Evolutionary conservation across 2,797 vertebrate genomes (phyloP).

Genomic region (Periophthalmus magnuspinnatus): DNA sequence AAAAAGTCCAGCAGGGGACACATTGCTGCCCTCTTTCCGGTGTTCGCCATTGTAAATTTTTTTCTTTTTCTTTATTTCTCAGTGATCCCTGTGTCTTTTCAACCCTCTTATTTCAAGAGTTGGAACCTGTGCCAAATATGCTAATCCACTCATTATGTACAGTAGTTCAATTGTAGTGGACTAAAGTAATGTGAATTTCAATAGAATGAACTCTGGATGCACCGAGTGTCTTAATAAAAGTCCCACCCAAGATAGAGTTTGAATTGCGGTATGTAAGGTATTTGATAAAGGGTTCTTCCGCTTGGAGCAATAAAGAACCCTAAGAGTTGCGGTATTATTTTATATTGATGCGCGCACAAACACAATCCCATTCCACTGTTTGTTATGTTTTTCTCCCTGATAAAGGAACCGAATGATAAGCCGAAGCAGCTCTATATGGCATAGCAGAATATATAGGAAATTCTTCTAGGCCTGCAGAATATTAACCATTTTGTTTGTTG

Average conservation of each 20-base stretch:
- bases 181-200: constrained; percentile 40
- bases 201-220: constrained; percentile 49
- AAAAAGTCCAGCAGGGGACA: constrained; percentile 46
- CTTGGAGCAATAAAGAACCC: constrained; percentile 19
- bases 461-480: constrained; percentile 27
- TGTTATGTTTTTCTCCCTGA: constrained; percentile 36
- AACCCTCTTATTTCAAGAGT: constrained; percentile 51
- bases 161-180: constrained; percentile 45
- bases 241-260: constrained; percentile 12
- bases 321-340: not conserved
- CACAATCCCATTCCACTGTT: constrained; percentile 7
- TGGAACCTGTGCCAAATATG: constrained; percentile 59
- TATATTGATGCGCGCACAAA: constrained; percentile 9
- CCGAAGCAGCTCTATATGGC: constrained; percentile 35
- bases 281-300: constrained; percentile 43
- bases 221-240: constrained; percentile 36
- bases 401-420: constrained; percentile 34
- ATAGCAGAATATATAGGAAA: constrained; percentile 11
- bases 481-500: constrained; percentile 32
- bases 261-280: constrained; percentile 35
- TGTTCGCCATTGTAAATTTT: constrained; percentile 22
- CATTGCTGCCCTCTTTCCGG: constrained; percentile 41
- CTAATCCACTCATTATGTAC: constrained; percentile 71
- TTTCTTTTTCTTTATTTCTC: constrained; percentile 22
- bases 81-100: constrained; percentile 24